Percentiles rank a stretch among this genome's conserved stretches.
Conservation (phyloP, 2,888 invertebrate species). For the Rhaphigaster nebulosa region DNA sequence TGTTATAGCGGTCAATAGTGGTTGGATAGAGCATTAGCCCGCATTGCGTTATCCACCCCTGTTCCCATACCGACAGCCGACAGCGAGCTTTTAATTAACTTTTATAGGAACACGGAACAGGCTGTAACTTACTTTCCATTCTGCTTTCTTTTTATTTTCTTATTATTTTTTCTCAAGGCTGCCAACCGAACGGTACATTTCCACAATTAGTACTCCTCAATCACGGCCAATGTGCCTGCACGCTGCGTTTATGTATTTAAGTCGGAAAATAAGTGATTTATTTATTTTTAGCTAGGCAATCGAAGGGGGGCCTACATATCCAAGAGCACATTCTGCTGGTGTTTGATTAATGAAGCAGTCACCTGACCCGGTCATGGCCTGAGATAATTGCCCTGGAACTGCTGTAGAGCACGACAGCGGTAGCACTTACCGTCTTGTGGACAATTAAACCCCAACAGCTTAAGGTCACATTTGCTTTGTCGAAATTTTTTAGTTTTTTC, state of each 20-base stretch:
- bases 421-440: background rate
- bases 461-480: constrained; percentile 13
- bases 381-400: background rate
- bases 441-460: background rate
- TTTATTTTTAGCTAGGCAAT: background rate
- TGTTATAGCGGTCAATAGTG: background rate
- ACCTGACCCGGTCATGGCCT: constrained; percentile 3
- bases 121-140: background rate
- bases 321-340: background rate
- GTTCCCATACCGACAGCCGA: background rate
- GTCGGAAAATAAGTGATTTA: constrained; percentile 18
- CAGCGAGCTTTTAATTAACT: background rate
- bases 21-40: background rate
- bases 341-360: constrained; percentile 29
- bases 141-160: constrained; percentile 29
- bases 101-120: constrained; percentile 28
- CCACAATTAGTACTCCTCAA: constrained; percentile 26
- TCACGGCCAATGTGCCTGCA: background rate
- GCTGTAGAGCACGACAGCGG: background rate
- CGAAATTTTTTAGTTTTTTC: background rate
- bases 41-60: background rate
- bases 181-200: constrained; percentile 16
- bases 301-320: background rate
- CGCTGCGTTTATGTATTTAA: background rate
- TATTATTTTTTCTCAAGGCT: constrained; percentile 14